A percentile compares a stretch with the other conserved stretches of the same genome.
Conservation (phyloP, 2,797 vertebrate genomes). For the Channallabes apus region DNA sequence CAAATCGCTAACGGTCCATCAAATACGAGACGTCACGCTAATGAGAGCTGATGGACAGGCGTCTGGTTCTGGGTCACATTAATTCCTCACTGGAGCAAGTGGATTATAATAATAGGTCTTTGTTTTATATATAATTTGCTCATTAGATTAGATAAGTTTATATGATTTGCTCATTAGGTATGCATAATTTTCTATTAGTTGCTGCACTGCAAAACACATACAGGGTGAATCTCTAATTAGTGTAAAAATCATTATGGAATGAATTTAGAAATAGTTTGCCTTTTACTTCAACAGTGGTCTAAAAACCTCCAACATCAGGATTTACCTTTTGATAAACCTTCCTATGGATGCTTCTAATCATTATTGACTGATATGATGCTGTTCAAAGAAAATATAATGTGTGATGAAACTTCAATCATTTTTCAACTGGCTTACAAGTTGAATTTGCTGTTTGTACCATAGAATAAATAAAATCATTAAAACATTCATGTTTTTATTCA, state of each 20-base stretch:
- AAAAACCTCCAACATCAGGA: not conserved
- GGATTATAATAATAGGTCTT: not conserved
- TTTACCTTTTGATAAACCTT: not conserved
- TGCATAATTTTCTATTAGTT: not conserved
- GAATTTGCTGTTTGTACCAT: not conserved
- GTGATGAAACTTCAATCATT: not conserved
- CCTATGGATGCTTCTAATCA: not conserved
- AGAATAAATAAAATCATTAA: not conserved
- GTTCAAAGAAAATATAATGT: not conserved
- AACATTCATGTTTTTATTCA: no score
- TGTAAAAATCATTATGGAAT: not conserved
- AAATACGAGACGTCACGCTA: conserved; percentile 4
- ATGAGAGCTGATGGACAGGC: conserved; percentile 7
- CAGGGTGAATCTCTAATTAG: not conserved
- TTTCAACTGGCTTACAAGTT: not conserved
- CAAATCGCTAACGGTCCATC: conserved; percentile 2
- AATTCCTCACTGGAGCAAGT: conserved; percentile 23
- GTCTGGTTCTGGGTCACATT: conserved; percentile 9
- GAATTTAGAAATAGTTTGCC: not conserved
- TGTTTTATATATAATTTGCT: not conserved
- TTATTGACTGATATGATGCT: no score
- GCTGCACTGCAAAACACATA: not conserved
- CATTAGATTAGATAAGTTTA: not conserved
- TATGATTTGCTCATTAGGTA: not conserved
- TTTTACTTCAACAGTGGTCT: not conserved